These are phyloP conservation scores for Anser cygnoides DNA, from an alignment of 2,113 vertebrate genomes.

Conservation along the genomic window DNA sequence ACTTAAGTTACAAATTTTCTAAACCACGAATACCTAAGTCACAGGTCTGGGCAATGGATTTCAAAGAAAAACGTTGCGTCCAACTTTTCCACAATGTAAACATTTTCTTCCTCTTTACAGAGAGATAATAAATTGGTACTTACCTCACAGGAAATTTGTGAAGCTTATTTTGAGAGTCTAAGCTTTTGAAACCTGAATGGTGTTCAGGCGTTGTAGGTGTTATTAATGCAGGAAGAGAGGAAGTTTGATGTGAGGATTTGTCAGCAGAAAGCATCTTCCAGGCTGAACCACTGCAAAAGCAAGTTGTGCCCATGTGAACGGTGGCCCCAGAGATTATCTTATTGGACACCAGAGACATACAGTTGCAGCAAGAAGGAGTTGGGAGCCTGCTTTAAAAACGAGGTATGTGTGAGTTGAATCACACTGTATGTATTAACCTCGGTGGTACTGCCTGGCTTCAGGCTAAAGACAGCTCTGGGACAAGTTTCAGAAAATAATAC, in stretches of 20 bases:
- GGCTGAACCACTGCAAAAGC: neutral
- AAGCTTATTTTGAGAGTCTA: neutral
- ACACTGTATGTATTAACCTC: neutral
- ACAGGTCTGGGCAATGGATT: neutral
- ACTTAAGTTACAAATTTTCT: slow-evolving; percentile 13
- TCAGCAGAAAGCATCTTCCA: neutral
- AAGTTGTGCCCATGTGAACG: neutral
- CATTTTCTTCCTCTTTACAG: neutral
- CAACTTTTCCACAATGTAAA: neutral
- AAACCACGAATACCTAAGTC: neutral
- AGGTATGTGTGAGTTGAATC: neutral
- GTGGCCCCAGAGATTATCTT: neutral
- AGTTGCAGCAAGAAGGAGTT: neutral
- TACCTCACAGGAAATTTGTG: neutral
- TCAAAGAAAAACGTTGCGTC: neutral
- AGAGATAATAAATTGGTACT: neutral
- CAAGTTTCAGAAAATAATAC: neutral
- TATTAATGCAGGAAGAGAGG: neutral
- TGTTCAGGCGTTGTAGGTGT: neutral
- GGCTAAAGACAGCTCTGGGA: neutral
- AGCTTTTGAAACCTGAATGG: neutral
- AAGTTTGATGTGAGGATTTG: neutral
- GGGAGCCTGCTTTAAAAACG: neutral
- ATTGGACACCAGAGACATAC: neutral
- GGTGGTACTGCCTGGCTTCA: neutral